A percentile compares a stretch with the other conserved stretches of the same genome.
These are phyloP conservation scores for Netelia fuscicornis DNA, from an alignment of 2,888 invertebrate genomes.

Conservation along the genomic window DNA sequence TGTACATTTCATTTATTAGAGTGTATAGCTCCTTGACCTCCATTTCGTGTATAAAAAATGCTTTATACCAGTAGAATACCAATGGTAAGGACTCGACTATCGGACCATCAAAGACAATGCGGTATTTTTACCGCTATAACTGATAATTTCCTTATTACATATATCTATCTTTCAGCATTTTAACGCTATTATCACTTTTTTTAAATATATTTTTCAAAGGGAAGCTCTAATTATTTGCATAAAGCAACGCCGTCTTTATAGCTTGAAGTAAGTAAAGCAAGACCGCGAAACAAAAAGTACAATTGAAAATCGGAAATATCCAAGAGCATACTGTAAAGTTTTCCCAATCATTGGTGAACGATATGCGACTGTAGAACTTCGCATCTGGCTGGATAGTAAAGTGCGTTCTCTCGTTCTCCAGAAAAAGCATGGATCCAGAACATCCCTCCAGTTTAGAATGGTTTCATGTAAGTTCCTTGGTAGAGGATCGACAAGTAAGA, in stretches of 20 bases:
- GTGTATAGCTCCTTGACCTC: neutral
- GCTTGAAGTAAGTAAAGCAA: no score
- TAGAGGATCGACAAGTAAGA: slow-evolving; percentile 48
- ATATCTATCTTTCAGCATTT: no score
- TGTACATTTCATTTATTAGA: slow-evolving; percentile 42
- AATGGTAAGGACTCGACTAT: neutral
- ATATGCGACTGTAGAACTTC: neutral
- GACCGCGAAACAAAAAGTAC: no score
- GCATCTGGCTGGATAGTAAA: slow-evolving; percentile 23
- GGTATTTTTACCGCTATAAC: no score
- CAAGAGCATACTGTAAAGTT: neutral
- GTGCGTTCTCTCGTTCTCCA: slow-evolving; percentile 50
- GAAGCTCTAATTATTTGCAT: no score
- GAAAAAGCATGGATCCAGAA: slow-evolving; percentile 1
- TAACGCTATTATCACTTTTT: no score
- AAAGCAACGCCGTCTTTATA: no score
- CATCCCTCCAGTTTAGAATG: slow-evolving; percentile 12
- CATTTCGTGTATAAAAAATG: neutral
- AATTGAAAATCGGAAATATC: no score
- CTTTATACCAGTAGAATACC: neutral
- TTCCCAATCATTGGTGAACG: neutral
- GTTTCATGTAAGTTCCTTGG: slow-evolving; percentile 46
- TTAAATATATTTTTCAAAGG: no score
- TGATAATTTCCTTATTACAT: no score
- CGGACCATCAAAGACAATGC: neutral